These are phyloP conservation scores for Galerucella calmariensis DNA, from an alignment of 2,888 invertebrate species.

Conservation along the genomic window DNA sequence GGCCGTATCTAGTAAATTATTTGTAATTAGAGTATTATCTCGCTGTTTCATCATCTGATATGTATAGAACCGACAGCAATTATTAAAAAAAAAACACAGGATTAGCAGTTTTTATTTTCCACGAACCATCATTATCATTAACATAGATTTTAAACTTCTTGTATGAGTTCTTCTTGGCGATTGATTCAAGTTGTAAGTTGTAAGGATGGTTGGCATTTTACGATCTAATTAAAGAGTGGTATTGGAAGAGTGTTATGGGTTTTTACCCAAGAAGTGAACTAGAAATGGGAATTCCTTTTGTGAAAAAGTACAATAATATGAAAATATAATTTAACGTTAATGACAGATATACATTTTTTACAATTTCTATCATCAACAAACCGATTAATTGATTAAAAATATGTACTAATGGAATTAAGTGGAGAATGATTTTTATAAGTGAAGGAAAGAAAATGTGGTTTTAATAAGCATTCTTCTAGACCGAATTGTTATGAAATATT, in stretches of 20 bases:
- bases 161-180: background rate
- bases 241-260: background rate
- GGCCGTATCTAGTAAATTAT: no score
- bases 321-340: background rate
- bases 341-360: background rate
- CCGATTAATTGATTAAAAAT: background rate
- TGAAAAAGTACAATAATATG: background rate
- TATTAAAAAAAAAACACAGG: constrained; percentile 2
- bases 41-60: constrained; percentile 10
- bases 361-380: background rate
- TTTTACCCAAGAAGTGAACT: background rate
- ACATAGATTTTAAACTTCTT: constrained; percentile 23
- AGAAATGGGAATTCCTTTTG: background rate
- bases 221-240: background rate
- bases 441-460: no score
- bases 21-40: no score
- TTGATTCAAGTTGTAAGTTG: constrained; percentile 4
- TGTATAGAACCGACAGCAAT: constrained; percentile 21
- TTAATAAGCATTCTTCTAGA: no score
- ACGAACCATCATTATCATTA: constrained; percentile 20
- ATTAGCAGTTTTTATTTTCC: constrained; percentile 8
- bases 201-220: background rate
- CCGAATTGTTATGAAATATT: no score
- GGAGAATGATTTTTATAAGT: background rate
- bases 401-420: background rate